phyloP scores from a whole-genome alignment of 2,888 invertebrate species.

The Lithophane leautieri region DNA sequence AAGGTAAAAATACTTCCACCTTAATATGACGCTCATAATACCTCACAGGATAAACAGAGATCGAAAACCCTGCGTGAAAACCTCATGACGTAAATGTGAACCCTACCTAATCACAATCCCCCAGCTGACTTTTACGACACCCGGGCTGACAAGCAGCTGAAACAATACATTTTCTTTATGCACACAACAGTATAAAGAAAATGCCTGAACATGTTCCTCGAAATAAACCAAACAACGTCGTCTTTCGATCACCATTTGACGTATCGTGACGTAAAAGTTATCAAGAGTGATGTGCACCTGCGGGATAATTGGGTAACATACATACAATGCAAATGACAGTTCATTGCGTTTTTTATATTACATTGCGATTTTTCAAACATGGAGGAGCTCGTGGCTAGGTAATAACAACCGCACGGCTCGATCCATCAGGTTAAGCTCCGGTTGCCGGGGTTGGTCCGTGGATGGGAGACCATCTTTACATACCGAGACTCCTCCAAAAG shows the following conservation, averaged over 20 bases:
- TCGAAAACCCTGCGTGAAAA: constrained; percentile 23
- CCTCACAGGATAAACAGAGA: constrained; percentile 43
- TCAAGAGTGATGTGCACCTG: background rate
- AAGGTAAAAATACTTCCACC: constrained; percentile 9
- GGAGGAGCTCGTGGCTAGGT: too few species aligned
- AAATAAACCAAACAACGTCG: constrained; percentile 28
- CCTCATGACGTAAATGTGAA: constrained; percentile 43
- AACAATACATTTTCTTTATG: constrained; percentile 30
- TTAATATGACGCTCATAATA: constrained; percentile 10
- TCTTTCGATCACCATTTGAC: constrained; percentile 23
- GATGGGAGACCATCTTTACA: too few species aligned
- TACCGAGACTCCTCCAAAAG: too few species aligned
- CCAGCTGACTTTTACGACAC: constrained; percentile 41
- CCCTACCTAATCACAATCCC: constrained; percentile 30
- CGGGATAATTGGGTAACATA: background rate
- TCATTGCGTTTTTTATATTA: background rate
- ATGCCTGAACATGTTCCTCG: constrained; percentile 27
- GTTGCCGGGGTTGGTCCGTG: too few species aligned
- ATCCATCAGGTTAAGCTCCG: too few species aligned
- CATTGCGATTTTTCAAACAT: background rate
- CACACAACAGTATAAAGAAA: constrained; percentile 30
- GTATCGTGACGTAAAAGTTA: constrained; percentile 19
- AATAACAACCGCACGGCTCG: too few species aligned
- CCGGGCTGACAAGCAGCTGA: constrained; percentile 26
- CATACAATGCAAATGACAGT: background rate